Percentiles rank a stretch among this genome's conserved stretches.
These are phyloP conservation scores for Chaetodon auriga DNA, from an alignment of 2,113 vertebrate genomes.

Conservation along the genomic window DNA sequence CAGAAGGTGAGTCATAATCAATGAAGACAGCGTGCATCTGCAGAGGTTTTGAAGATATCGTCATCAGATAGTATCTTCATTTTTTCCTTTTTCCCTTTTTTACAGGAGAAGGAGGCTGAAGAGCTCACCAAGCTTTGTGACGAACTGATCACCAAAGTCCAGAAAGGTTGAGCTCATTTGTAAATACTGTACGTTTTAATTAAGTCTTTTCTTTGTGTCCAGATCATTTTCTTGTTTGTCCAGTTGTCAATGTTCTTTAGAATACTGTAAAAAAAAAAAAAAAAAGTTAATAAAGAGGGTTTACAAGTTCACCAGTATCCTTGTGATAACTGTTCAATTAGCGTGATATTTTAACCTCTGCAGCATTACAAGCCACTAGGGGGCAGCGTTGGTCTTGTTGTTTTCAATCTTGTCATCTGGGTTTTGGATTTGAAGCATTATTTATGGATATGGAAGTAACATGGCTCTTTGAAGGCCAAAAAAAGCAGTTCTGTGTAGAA, in stretches of 20 bases:
- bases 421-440: background rate
- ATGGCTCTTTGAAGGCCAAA: background rate
- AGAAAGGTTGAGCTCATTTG: slow-evolving; percentile 72
- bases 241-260: slow-evolving; percentile 52
- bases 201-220: background rate
- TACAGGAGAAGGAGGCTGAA: slow-evolving; percentile 87
- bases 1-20: slow-evolving; percentile 86
- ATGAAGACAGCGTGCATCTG: background rate
- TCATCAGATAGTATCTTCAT: background rate
- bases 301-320: background rate
- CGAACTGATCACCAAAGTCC: slow-evolving; percentile 85
- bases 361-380: slow-evolving; percentile 42
- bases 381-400: slow-evolving; percentile 39
- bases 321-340: background rate
- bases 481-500: background rate
- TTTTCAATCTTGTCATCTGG: background rate
- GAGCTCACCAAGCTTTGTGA: slow-evolving; percentile 92
- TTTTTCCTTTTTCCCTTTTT: background rate
- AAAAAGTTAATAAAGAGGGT: slow-evolving; percentile 65
- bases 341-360: background rate
- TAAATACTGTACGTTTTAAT: slow-evolving; percentile 54
- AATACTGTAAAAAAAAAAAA: slow-evolving; percentile 64
- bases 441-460: background rate
- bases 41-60: background rate
- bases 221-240: slow-evolving; percentile 34